These are phyloP conservation scores for Vimba vimba DNA, from an alignment of 2,113 vertebrate species.

Conservation along the genomic window DNA sequence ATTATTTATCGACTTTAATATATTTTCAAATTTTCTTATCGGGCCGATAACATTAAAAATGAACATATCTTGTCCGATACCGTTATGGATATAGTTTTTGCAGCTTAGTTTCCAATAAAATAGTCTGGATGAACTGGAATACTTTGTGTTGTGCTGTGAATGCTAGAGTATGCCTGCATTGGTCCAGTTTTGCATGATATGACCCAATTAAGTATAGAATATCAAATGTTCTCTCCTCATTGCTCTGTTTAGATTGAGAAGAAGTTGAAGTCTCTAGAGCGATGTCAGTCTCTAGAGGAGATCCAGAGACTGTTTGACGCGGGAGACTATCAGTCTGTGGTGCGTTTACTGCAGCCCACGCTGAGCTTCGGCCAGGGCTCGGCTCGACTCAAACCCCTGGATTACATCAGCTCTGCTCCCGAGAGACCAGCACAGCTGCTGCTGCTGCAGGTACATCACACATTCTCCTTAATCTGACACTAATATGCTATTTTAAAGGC, in stretches of 20 bases:
- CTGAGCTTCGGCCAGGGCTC: conserved; percentile 78
- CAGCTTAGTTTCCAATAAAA: background rate
- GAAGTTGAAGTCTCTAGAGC: conserved; percentile 93
- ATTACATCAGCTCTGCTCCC: conserved; percentile 89
- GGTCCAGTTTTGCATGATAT: background rate
- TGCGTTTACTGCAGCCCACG: conserved; percentile 89
- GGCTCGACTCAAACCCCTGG: conserved; percentile 83
- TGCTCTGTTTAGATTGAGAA: conserved; percentile 86
- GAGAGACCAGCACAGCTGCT: conserved; percentile 95
- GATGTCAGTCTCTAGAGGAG: conserved; percentile 97
- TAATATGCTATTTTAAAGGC: too few species aligned
- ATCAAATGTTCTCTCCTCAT: background rate
- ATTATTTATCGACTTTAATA: too few species aligned
- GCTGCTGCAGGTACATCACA: conserved; percentile 86
- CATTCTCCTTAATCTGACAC: background rate
- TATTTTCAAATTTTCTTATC: too few species aligned
- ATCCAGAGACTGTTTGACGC: conserved; percentile 92
- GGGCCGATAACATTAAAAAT: too few species aligned
- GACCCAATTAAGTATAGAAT: too few species aligned
- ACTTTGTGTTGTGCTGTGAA: too few species aligned
- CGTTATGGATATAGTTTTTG: background rate
- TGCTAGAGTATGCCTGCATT: background rate
- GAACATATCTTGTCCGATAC: too few species aligned
- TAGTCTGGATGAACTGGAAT: background rate
- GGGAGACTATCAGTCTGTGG: conserved; percentile 88